Percentiles rank a stretch among this genome's conserved stretches.
phyloP scores from a whole-genome alignment of 2,888 invertebrate genomes.

The Euproctis similis region DNA sequence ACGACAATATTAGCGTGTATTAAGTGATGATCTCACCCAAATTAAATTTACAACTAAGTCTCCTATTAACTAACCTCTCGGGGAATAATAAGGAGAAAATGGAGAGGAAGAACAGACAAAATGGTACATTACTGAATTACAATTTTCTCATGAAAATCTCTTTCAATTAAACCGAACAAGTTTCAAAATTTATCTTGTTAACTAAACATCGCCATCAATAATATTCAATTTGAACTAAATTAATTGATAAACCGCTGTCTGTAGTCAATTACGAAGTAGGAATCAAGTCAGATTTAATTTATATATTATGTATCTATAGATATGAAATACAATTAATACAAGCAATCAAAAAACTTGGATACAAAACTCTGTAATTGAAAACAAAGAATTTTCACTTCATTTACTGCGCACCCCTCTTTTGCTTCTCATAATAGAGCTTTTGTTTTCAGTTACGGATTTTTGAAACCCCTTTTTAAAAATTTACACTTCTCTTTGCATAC shows the following conservation, averaged over 20 bases:
- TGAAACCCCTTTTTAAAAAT: constrained; percentile 25
- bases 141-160: no score
- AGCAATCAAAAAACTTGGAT: constrained; percentile 15
- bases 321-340: no score
- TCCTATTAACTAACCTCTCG: no score
- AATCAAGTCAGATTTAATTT: constrained; percentile 29
- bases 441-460: constrained; percentile 23
- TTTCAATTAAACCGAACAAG: constrained; percentile 8
- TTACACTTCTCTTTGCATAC: constrained; percentile 25
- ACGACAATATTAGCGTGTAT: no score
- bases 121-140: no score
- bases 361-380: constrained; percentile 11
- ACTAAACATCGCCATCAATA: constrained; percentile 7
- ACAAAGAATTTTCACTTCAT: constrained; percentile 19
- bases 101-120: no score
- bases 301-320: constrained; percentile 19
- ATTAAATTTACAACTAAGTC: no score
- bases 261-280: constrained; percentile 33
- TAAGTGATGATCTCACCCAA: no score
- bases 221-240: constrained; percentile 13
- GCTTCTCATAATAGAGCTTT: constrained; percentile 26
- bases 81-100: no score
- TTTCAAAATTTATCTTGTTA: constrained; percentile 5
- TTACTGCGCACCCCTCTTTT: constrained; percentile 14
- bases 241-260: constrained; percentile 22